phyloP scores from a whole-genome alignment of 2,113 vertebrate genomes.

The Pelvicachromis taeniatus region DNA sequence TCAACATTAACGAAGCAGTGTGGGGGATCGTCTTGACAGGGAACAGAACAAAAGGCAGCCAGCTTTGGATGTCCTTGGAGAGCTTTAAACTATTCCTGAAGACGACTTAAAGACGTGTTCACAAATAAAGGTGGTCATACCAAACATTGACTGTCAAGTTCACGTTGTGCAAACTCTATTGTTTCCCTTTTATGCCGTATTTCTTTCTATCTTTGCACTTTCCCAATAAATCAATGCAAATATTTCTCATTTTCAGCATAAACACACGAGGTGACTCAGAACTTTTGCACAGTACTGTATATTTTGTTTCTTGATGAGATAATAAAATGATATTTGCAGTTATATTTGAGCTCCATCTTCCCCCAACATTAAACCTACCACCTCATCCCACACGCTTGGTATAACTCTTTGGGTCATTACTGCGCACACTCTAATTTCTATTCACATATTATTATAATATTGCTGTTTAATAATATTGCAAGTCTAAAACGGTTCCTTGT shows the following conservation, averaged over 20 bases:
- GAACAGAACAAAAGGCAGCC: neutral
- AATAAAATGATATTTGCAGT: neutral
- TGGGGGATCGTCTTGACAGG: neutral
- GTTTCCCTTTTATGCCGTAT: neutral
- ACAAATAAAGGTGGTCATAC: neutral
- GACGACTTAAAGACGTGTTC: neutral
- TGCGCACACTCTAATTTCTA: neutral
- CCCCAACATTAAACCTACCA: neutral
- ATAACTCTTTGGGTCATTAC: neutral
- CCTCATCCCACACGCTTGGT: neutral
- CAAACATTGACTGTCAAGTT: neutral
- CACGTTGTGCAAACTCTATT: neutral
- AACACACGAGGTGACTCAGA: neutral
- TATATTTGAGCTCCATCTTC: neutral
- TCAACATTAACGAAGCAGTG: neutral
- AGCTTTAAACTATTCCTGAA: neutral
- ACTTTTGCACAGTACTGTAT: neutral
- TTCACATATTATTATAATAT: neutral
- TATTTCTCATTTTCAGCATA: neutral
- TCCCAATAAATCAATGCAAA: neutral
- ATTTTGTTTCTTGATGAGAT: neutral
- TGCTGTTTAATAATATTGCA: neutral
- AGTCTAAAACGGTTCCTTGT: neutral
- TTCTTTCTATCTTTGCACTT: neutral
- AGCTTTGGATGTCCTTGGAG: neutral